Conservation (phyloP, 1,140 invertebrate species). For the Oreohelix idahoensis region DNA sequence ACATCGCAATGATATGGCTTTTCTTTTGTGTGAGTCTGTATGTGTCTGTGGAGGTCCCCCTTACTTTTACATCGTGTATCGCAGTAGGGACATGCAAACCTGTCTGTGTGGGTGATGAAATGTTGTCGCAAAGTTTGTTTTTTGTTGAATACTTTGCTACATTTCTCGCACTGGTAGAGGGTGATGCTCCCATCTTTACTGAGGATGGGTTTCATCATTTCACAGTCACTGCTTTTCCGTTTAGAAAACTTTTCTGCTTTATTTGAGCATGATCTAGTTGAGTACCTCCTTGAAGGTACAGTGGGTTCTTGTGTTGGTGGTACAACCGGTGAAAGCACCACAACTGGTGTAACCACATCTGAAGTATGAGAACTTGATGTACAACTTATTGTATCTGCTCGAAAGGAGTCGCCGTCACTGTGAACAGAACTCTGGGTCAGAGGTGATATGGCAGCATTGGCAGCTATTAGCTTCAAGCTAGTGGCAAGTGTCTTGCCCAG, state of each 20-base stretch:
- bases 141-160: slow-evolving; percentile 35
- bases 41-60: slow-evolving; percentile 34
- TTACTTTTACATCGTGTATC: slow-evolving; percentile 37
- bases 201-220: slow-evolving; percentile 20
- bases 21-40: slow-evolving; percentile 41
- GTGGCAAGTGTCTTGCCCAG: slow-evolving; percentile 12
- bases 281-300: background rate
- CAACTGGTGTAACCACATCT: slow-evolving; percentile 1
- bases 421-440: background rate
- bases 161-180: slow-evolving; percentile 31
- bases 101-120: slow-evolving; percentile 41
- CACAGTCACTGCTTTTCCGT: background rate
- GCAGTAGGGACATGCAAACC: slow-evolving; percentile 38
- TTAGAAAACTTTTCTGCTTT: slow-evolving; percentile 16
- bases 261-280: background rate
- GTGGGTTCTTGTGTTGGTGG: background rate
- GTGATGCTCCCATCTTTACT: slow-evolving; percentile 35
- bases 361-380: slow-evolving; percentile 21
- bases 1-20: slow-evolving; percentile 39
- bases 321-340: slow-evolving; percentile 15
- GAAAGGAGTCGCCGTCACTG: background rate
- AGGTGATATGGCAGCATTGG: slow-evolving; percentile 10
- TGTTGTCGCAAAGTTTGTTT: slow-evolving; percentile 38
- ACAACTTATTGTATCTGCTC: background rate
- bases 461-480: slow-evolving; percentile 18